phyloP scores from a whole-genome alignment of 2,113 vertebrate genomes.

The Rallus limicola region DNA sequence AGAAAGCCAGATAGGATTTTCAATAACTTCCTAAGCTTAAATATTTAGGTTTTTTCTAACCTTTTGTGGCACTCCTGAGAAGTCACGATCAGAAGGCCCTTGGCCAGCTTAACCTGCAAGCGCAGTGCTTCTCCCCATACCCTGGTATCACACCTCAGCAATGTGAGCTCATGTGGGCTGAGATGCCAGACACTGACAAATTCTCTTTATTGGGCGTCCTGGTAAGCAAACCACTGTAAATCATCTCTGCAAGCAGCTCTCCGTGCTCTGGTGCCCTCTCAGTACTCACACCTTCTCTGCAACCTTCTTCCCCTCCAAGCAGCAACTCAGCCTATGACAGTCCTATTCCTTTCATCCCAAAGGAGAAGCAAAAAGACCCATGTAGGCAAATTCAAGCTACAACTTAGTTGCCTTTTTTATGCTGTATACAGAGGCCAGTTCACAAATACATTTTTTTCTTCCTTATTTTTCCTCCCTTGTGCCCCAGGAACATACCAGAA shows the following conservation, averaged over 20 bases:
- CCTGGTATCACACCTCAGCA: background rate
- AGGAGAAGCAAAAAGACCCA: background rate
- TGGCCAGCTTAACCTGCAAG: background rate
- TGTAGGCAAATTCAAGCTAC: background rate
- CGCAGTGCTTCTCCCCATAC: fast-evolving
- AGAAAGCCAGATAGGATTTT: background rate
- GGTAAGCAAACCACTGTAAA: background rate
- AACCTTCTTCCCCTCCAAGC: background rate
- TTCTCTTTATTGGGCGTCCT: background rate
- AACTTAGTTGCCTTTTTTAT: background rate
- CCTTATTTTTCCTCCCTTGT: background rate
- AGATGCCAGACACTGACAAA: background rate
- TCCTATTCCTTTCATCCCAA: background rate
- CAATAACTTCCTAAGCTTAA: background rate
- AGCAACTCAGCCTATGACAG: fast-evolving
- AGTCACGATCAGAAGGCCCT: background rate
- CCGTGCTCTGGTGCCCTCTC: background rate
- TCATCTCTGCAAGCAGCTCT: background rate
- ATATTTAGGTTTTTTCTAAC: background rate
- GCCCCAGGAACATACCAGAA: background rate
- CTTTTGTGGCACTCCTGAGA: background rate
- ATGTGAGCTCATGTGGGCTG: background rate
- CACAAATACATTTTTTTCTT: background rate
- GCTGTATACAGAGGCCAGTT: background rate
- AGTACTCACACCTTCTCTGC: background rate